Evolutionary conservation across 2,888 invertebrate genomes (phyloP).

Genomic region (Macrosiphum euphorbiae): DNA sequence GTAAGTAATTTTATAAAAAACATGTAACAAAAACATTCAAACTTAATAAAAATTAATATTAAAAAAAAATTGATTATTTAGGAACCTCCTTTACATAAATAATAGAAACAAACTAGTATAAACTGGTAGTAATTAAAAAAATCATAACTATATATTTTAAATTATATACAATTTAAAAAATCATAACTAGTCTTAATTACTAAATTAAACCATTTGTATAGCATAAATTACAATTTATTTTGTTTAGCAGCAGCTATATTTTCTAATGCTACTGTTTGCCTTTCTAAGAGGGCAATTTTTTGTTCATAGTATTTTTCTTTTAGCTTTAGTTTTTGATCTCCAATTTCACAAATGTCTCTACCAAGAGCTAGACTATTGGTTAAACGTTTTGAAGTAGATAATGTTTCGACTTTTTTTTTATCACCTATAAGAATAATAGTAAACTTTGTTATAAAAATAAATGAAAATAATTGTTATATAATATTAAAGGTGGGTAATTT

Average conservation of each 20-base stretch:
- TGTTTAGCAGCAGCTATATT: neutral
- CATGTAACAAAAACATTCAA: neutral
- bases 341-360: slow-evolving; percentile 19
- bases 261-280: slow-evolving; percentile 11
- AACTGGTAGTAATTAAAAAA: no score
- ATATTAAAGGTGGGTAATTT: no score
- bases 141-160: no score
- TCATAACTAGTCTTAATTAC: no score
- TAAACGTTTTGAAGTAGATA: slow-evolving; percentile 1
- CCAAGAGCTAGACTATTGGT: neutral
- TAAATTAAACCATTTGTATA: no score
- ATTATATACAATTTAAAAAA: no score
- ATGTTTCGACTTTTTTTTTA: neutral
- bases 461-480: neutral
- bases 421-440: neutral
- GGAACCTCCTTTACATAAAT: neutral
- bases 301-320: slow-evolving; percentile 12
- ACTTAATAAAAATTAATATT: neutral
- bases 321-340: neutral
- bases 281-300: slow-evolving; percentile 1
- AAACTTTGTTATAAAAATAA: neutral
- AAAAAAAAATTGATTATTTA: neutral
- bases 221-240: neutral
- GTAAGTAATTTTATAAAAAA: neutral
- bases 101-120: no score